Conservation (phyloP, 2,888 invertebrate genomes). For the Netelia inedita region DNA sequence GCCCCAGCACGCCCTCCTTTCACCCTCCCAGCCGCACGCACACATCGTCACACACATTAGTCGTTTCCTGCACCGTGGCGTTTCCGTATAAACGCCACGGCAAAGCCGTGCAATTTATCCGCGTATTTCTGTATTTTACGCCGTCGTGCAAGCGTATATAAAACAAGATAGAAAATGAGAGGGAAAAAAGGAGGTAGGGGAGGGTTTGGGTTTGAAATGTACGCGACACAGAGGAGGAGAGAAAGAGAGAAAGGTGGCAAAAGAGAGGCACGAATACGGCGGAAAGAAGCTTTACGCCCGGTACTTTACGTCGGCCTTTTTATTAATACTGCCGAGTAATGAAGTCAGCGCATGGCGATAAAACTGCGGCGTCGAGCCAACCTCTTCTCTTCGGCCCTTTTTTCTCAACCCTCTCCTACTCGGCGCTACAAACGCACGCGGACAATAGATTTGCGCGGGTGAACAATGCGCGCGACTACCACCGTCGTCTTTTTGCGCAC, state of each 20-base stretch:
- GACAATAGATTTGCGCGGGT: slow-evolving; percentile 71
- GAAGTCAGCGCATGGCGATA: slow-evolving; percentile 72
- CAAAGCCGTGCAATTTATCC: slow-evolving; percentile 48
- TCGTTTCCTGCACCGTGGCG: slow-evolving; percentile 5
- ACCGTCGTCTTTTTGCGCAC: slow-evolving; percentile 69
- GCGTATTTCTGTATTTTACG: slow-evolving; percentile 63
- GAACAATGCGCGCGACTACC: slow-evolving; percentile 69
- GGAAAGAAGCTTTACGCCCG: slow-evolving; percentile 60
- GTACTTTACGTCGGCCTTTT: slow-evolving; percentile 66
- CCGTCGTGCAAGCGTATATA: slow-evolving; percentile 41
- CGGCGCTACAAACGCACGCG: slow-evolving; percentile 71
- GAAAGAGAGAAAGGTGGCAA: slow-evolving; percentile 23
- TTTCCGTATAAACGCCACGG: slow-evolving; percentile 31
- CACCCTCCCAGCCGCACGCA: not conserved
- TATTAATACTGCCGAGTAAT: slow-evolving; percentile 75
- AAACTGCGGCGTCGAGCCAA: slow-evolving; percentile 42
- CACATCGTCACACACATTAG: not conserved
- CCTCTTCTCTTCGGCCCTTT: not conserved
- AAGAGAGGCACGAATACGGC: slow-evolving; percentile 29
- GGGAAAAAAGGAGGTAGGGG: not conserved
- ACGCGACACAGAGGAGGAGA: slow-evolving; percentile 9
- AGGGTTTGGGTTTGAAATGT: not conserved
- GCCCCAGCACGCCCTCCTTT: too few relatives aligned
- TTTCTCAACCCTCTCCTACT: not conserved
- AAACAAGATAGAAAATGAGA: slow-evolving; percentile 40